These are phyloP conservation scores for Nesidiocoris tenuis DNA, from an alignment of 2,888 invertebrate genomes.

Conservation along the genomic window DNA sequence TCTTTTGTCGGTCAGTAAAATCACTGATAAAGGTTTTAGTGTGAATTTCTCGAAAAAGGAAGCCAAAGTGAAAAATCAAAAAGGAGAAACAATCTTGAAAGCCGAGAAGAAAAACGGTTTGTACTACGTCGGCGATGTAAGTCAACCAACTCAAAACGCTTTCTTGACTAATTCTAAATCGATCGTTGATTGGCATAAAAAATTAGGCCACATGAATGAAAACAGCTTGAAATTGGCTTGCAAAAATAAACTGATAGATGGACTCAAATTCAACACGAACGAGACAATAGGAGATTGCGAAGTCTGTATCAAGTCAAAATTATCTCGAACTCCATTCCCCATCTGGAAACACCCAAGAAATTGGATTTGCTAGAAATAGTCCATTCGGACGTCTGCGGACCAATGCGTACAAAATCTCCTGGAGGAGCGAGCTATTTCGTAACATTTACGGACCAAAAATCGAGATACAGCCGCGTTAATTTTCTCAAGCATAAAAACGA, in stretches of 20 bases:
- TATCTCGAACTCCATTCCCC: constrained; percentile 3
- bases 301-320: neutral
- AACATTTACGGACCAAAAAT: constrained; percentile 6
- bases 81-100: neutral
- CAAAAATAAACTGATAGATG: neutral
- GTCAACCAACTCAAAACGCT: no score
- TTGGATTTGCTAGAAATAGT: neutral
- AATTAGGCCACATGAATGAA: neutral
- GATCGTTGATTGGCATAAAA: constrained; percentile 1
- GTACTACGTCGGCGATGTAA: neutral
- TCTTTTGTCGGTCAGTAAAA: neutral
- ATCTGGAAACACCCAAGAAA: neutral
- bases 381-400: neutral
- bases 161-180: neutral
- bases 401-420: neutral
- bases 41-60: neutral
- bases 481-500: constrained; percentile 1
- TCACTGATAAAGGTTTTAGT: neutral
- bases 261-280: neutral
- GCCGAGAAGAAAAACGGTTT: neutral
- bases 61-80: neutral
- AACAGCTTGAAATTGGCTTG: neutral
- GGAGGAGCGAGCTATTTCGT: neutral
- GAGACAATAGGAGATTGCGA: neutral
- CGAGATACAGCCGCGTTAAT: neutral